Evolutionary conservation across 2,113 vertebrate genomes (phyloP).

Genomic region (Athene cunicularia): DNA sequence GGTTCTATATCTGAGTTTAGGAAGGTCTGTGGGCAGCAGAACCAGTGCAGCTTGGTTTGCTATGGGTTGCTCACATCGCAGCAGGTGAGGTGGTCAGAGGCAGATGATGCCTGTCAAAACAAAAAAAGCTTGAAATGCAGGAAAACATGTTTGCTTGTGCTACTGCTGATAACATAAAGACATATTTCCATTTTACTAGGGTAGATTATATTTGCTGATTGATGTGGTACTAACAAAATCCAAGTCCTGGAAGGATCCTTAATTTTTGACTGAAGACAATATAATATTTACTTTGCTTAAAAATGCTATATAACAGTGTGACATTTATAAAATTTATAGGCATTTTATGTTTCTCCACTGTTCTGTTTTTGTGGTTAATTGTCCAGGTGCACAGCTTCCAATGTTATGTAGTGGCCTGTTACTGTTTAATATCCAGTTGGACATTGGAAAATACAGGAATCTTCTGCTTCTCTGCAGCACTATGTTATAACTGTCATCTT

Average conservation of each 20-base stretch:
- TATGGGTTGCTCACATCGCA: rapidly evolving
- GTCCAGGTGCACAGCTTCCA: background rate
- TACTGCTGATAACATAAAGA: background rate
- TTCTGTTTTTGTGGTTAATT: background rate
- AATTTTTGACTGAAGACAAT: background rate
- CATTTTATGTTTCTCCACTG: rapidly evolving
- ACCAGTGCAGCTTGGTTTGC: background rate
- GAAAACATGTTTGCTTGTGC: background rate
- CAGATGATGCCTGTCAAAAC: background rate
- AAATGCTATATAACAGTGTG: background rate
- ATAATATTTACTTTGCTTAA: background rate
- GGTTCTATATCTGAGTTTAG: background rate
- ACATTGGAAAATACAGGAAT: background rate
- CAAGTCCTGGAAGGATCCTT: background rate
- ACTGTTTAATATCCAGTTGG: background rate
- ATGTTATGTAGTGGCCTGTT: background rate
- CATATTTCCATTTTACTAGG: background rate
- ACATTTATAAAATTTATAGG: background rate
- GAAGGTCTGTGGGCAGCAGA: background rate
- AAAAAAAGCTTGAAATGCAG: background rate
- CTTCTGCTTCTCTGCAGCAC: background rate
- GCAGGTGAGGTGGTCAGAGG: background rate
- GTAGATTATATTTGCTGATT: background rate
- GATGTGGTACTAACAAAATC: background rate
- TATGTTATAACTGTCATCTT: background rate